Base-by-base conservation (phyloP, 2,888 invertebrate species). In the Leucozona laternaria region DNA sequence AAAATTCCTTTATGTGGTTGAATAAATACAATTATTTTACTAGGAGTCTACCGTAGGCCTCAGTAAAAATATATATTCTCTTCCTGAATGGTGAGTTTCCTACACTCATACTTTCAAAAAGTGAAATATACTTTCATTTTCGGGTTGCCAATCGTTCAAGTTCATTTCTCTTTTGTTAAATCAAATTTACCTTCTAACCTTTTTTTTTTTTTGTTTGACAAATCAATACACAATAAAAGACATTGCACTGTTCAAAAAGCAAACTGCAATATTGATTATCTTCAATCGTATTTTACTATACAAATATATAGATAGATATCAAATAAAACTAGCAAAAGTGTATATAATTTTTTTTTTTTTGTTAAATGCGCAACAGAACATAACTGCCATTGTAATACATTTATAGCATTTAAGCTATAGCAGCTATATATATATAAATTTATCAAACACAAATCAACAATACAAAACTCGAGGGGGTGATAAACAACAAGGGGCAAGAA, bases 371-470 rank as follows among this genome's bases (percentile, higher is more conserved):
- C 66, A 84, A 79, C 17, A 84, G 37, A 79, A 76, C 70, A 79
- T 34, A 66, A 75, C 40, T 83, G 83, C 83, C 83, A 75, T 79
- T 75, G 25, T 53, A 68, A 17, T 22, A 68, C 68, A 68, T 76
- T 75, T 76, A 66, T 60, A 75, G 84, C 83, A 66, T 75, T 50
- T 55, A 48, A 83, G 31, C 71, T 73, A 60, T 40, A 60, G 60
- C 48, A 66, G 80, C 80, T 72, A 45, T 72, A 72, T 50, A 77
- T 8, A n/a, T 25, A 57, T 28, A 17, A 37, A 17, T 34, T 58
- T 45, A 64, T 60, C 53, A 64, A 66, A 82, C 71, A 82, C 64
- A 86, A 82, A 58, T 79, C 37, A 86, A 86, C 82, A 86, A 79
- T 45, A 66, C 78, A 81, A 34, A 86, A 78, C 57, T 58, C 50